Conservation (phyloP, 2,797 vertebrate genomes). For the Hipposideros larvatus region DNA sequence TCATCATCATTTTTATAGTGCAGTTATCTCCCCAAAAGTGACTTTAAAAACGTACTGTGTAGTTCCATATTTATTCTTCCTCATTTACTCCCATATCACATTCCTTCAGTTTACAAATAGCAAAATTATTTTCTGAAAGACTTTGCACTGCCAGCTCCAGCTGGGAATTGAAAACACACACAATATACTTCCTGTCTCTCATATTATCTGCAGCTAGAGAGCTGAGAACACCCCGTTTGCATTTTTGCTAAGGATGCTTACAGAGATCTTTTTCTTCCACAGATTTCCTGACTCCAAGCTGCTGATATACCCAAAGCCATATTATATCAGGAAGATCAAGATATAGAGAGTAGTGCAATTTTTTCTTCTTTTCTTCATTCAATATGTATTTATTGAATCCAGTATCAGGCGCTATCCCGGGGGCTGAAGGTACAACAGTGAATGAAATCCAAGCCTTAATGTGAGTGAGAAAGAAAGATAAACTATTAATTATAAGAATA, state of each 20-base stretch:
- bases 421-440: neutral
- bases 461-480: neutral
- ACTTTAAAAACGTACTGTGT: neutral
- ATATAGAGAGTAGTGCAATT: neutral
- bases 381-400: neutral
- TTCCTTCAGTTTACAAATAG: slow-evolving; percentile 70
- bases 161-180: slow-evolving; percentile 11
- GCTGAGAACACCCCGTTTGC: slow-evolving; percentile 31
- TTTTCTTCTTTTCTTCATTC: neutral
- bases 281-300: slow-evolving; percentile 44
- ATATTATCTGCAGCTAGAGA: slow-evolving; percentile 56
- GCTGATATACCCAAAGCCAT: neutral
- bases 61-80: neutral
- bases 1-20: slow-evolving; percentile 11
- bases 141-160: slow-evolving; percentile 13
- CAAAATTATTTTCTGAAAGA: slow-evolving; percentile 74
- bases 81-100: slow-evolving; percentile 61
- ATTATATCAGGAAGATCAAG: slow-evolving; percentile 51
- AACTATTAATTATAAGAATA: neutral
- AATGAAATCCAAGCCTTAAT: neutral
- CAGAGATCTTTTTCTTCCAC: neutral
- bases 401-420: neutral
- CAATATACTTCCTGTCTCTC: slow-evolving; percentile 62
- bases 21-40: slow-evolving; percentile 24
- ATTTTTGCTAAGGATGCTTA: slow-evolving; percentile 65